Percentiles rank a stretch among this genome's conserved stretches.
These are phyloP conservation scores for Melipona beecheii DNA, from an alignment of 2,888 invertebrate genomes.

Conservation along the genomic window DNA sequence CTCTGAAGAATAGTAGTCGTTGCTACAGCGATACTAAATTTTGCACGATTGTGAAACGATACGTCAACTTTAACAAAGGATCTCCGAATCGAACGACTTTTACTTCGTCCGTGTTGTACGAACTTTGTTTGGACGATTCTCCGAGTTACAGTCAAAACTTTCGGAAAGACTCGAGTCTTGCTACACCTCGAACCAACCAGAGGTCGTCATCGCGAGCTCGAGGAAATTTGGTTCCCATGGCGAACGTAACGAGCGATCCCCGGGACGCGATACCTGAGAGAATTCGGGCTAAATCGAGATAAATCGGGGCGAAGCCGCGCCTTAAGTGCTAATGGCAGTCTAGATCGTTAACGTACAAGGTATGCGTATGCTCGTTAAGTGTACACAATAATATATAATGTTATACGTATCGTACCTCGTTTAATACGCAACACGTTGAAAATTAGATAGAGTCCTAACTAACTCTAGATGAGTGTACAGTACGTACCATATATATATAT, in stretches of 20 bases:
- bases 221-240: slow-evolving; percentile 2
- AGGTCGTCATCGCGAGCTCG: too few relatives aligned
- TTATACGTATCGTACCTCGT: slow-evolving; percentile 56
- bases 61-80: too few relatives aligned
- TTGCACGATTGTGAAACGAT: too few relatives aligned
- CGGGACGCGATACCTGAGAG: slow-evolving; percentile 66
- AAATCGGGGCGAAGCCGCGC: slow-evolving; percentile 60
- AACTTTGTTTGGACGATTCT: too few relatives aligned
- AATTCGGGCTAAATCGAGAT: slow-evolving; percentile 60
- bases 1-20: too few relatives aligned
- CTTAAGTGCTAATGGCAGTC: slow-evolving; percentile 73
- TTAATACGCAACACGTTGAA: slow-evolving; percentile 59
- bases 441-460: slow-evolving; percentile 40
- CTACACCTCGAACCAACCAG: too few relatives aligned
- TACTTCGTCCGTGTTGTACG: too few relatives aligned
- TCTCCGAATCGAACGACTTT: too few relatives aligned
- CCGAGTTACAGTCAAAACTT: too few relatives aligned
- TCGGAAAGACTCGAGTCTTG: too few relatives aligned
- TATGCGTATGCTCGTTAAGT: slow-evolving; percentile 43
- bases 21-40: too few relatives aligned
- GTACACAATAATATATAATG: slow-evolving; percentile 46
- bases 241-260: slow-evolving; percentile 19
- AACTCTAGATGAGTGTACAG: slow-evolving; percentile 65
- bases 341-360: slow-evolving; percentile 63
- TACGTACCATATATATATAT: slow-evolving; percentile 71